Percentiles rank a stretch among this genome's conserved stretches.
phyloP scores from a whole-genome alignment of 2,888 invertebrate genomes.

The Eilema griseolum region DNA sequence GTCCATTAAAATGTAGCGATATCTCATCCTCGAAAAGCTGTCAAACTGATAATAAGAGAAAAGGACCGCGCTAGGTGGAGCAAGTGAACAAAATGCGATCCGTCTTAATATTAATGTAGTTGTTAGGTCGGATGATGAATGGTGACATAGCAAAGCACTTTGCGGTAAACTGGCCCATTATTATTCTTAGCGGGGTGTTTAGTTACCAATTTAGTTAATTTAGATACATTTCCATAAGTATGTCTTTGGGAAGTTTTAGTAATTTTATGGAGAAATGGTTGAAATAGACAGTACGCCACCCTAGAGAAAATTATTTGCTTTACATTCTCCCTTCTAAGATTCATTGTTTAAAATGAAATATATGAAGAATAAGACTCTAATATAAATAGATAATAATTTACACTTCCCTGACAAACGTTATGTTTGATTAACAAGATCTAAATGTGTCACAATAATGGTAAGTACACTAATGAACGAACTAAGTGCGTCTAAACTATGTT shows the following conservation, averaged over 20 bases:
- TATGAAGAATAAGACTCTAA: neutral
- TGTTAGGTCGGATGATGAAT: slow-evolving; percentile 78
- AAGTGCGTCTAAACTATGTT: neutral
- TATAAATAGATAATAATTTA: neutral
- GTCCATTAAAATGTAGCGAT: slow-evolving; percentile 55
- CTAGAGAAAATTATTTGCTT: neutral
- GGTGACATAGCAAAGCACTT: slow-evolving; percentile 84
- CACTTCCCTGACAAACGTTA: neutral
- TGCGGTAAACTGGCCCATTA: slow-evolving; percentile 77
- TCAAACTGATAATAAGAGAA: slow-evolving; percentile 71
- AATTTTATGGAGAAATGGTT: slow-evolving; percentile 17
- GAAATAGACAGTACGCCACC: neutral
- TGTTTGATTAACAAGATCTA: slow-evolving; percentile 6
- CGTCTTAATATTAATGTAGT: slow-evolving; percentile 81
- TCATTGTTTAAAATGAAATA: neutral
- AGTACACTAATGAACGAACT: slow-evolving; percentile 1
- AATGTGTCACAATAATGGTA: slow-evolving; percentile 7
- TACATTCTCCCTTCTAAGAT: neutral
- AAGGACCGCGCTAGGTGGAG: slow-evolving; percentile 58
- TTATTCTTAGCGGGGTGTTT: slow-evolving; percentile 75
- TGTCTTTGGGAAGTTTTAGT: slow-evolving; percentile 21
- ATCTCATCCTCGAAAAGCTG: slow-evolving; percentile 61
- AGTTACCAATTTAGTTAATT: slow-evolving; percentile 71
- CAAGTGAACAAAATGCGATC: slow-evolving; percentile 65
- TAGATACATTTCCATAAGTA: slow-evolving; percentile 48